These are phyloP conservation scores for Oreochromis tanganicae DNA, from an alignment of 2,113 vertebrate species.

Conservation along the genomic window DNA sequence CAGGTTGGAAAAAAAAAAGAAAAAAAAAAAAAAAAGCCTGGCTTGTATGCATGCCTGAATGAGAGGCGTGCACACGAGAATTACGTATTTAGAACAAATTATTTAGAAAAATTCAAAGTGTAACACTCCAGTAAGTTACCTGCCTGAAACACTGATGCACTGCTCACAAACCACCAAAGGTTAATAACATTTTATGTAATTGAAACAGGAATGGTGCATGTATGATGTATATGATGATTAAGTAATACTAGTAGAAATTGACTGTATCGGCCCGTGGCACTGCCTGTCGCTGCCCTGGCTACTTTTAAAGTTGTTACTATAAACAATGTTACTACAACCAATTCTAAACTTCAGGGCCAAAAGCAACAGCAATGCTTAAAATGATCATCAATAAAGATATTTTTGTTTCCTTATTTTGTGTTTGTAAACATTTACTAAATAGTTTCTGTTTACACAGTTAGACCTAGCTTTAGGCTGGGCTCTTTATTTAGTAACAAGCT, in stretches of 20 bases:
- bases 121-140: background rate
- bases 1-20: background rate
- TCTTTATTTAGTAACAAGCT: background rate
- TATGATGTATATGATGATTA: background rate
- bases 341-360: background rate
- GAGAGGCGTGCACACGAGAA: background rate
- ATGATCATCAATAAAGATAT: background rate
- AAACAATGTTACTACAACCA: background rate
- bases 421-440: background rate
- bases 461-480: background rate
- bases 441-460: background rate
- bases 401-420: background rate
- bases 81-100: background rate
- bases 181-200: fast-evolving
- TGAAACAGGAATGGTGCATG: background rate
- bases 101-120: background rate
- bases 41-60: background rate
- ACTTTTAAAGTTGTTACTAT: background rate
- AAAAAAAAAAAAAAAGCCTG: background rate
- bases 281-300: fast-evolving
- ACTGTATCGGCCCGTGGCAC: background rate
- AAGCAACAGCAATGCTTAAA: background rate
- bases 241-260: background rate
- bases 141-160: background rate
- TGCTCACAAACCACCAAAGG: background rate